Evolutionary conservation across 2,888 invertebrate genomes (phyloP).

Genomic region (Hirtodrosophila duncani): DNA sequence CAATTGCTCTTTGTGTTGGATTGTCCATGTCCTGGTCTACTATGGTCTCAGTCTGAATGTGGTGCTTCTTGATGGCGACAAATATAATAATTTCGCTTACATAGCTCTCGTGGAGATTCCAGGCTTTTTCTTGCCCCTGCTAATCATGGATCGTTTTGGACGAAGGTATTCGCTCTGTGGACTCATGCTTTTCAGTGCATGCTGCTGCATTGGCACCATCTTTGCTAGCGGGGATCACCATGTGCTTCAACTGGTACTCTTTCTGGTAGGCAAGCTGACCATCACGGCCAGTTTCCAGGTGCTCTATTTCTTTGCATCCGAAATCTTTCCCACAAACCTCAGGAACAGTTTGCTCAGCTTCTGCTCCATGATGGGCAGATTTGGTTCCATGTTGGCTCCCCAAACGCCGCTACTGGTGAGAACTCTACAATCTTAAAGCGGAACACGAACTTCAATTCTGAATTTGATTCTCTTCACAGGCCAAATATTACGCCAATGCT

Average conservation of each 20-base stretch:
- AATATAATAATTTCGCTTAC: constrained; percentile 86
- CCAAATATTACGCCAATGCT: constrained; percentile 73
- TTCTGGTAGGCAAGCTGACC: constrained; percentile 82
- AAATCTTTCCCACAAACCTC: constrained; percentile 84
- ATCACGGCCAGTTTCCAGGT: constrained; percentile 84
- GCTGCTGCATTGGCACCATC: constrained; percentile 75
- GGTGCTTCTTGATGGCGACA: constrained; percentile 85
- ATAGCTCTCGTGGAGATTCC: constrained; percentile 83
- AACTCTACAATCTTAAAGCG: neutral
- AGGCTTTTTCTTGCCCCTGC: constrained; percentile 83
- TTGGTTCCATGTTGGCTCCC: constrained; percentile 85
- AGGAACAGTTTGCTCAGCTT: constrained; percentile 84
- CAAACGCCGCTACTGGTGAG: constrained; percentile 82
- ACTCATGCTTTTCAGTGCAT: constrained; percentile 82
- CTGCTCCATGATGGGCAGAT: constrained; percentile 84
- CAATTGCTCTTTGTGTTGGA: constrained; percentile 88
- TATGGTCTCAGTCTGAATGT: constrained; percentile 89
- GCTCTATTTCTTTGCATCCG: constrained; percentile 84
- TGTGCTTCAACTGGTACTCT: constrained; percentile 71
- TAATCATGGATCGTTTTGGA: constrained; percentile 83
- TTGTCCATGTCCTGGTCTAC: constrained; percentile 87
- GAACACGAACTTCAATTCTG: too few species aligned
- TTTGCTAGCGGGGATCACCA: constrained; percentile 54
- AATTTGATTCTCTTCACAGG: constrained; percentile 36
- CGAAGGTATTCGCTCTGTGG: constrained; percentile 82